phyloP scores from a whole-genome alignment of 2,113 vertebrate species.

The Pogona vitticeps region DNA sequence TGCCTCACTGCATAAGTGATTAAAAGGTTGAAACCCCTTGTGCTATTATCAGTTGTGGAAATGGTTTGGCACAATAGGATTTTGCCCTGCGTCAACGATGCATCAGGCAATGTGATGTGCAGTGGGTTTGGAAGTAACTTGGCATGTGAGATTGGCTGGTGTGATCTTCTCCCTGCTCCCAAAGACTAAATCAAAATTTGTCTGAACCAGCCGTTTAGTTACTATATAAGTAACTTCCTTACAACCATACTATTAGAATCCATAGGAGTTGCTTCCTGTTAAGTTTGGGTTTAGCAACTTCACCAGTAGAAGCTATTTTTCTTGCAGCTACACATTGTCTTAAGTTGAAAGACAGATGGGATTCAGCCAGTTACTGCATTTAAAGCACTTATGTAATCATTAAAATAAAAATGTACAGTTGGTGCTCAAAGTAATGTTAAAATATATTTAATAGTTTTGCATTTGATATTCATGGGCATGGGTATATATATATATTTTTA shows the following conservation, averaged over 20 bases:
- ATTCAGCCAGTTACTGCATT: constrained; percentile 60
- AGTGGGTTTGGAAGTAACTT: neutral
- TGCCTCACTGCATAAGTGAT: no score
- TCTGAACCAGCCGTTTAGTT: neutral
- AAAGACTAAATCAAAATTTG: neutral
- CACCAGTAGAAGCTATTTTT: constrained; percentile 58
- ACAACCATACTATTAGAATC: neutral
- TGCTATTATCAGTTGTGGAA: no score
- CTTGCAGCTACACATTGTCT: constrained; percentile 26
- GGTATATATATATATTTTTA: constrained; percentile 85
- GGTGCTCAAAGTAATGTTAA: constrained; percentile 83
- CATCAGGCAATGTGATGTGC: neutral
- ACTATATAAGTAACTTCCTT: neutral
- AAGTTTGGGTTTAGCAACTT: constrained; percentile 39
- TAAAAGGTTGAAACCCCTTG: no score
- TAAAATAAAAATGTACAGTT: constrained; percentile 75
- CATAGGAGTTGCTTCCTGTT: constrained; percentile 23
- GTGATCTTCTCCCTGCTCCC: no score
- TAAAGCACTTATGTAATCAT: constrained; percentile 81
- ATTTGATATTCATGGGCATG: constrained; percentile 82
- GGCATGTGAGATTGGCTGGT: neutral
- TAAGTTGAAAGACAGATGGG: constrained; percentile 61
- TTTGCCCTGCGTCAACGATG: neutral
- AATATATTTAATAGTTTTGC: constrained; percentile 84
- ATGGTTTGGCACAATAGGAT: no score